Evolutionary conservation across 2,113 vertebrate genomes (phyloP), one percentile per base, ranked within the genome.

Genomic region (Lepisosteus osseus): DNA sequence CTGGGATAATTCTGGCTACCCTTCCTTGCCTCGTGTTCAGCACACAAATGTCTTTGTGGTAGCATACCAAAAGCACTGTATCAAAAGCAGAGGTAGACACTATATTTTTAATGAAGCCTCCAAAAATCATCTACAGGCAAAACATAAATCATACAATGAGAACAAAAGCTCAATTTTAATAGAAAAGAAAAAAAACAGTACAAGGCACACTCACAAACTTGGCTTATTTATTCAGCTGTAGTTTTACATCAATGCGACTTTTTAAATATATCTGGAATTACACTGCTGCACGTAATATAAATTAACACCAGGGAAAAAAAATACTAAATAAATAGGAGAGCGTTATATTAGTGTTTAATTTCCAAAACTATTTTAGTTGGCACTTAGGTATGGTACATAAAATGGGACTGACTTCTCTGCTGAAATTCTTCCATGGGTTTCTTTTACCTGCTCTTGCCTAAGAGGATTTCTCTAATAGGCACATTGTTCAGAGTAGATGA

Each of bases 301-400:
- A 66, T 66, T 66, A 66, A 6, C 14, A 47, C 43, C 64, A 66
- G 11, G 45, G 64, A 66, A 66, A 29, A 29, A 65, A 65, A 65
- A 44, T 7, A 66, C 11, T 45, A 66, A 45, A 66, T 45, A 44
- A 44, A 66, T n/a, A 66, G 42, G 7, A 45, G 64, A 44, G 45
- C 45, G 14, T 42, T 66, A 44, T 66, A 66, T 13, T 47, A 66
- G 64, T n/a, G 64, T 66, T 66, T 66, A 42, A 66, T 66, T 66
- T 44, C 40, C 13, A 14, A 40, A 41, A 62, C 55, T 57, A 65
- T 72, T 72, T 65, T 43, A n/a, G 47, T 56, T 72, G 70, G 61
- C 69, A 71, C 15, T 40, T n/a, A 29, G 29, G 2, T 29, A 29
- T 29, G 29, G 29, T 29, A 61, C 68, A 64, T 54, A 42, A 61